Conservation (phyloP, 2,113 vertebrate species). For the Nerophis lumbriciformis region DNA sequence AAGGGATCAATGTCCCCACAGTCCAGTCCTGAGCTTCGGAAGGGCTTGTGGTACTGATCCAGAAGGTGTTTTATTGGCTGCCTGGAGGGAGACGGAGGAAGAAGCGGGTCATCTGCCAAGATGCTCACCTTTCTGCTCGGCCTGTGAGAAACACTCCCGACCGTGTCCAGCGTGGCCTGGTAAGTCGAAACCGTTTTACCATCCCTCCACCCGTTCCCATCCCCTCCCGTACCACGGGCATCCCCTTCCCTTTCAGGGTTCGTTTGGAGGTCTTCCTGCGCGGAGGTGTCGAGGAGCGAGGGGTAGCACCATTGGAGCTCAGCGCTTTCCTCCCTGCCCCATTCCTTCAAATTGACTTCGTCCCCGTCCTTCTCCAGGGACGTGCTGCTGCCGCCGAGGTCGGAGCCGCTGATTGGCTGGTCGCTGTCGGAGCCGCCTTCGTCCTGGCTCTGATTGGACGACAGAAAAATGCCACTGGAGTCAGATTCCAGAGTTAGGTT, state of each 20-base stretch:
- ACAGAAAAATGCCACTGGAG: conserved; percentile 71
- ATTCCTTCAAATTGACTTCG: conserved; percentile 45
- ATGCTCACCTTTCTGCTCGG: conserved; percentile 51
- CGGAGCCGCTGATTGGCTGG: conserved; percentile 61
- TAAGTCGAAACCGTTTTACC: conserved; percentile 28
- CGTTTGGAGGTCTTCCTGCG: conserved; percentile 24
- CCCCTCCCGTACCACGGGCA: background rate
- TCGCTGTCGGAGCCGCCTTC: conserved; percentile 64
- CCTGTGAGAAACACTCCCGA: conserved; percentile 6
- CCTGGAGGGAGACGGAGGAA: conserved; percentile 64
- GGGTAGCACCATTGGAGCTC: conserved; percentile 70
- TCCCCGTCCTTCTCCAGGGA: conserved; percentile 65
- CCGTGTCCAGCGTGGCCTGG: conserved; percentile 2
- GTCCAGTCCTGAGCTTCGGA: conserved; percentile 59
- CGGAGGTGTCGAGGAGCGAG: conserved; percentile 47
- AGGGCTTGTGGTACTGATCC: conserved; percentile 54
- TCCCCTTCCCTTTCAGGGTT: conserved; percentile 6
- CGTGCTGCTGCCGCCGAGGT: conserved; percentile 63
- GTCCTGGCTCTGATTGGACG: conserved; percentile 70
- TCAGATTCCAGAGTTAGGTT: conserved; percentile 68
- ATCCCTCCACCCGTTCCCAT: conserved; percentile 7
- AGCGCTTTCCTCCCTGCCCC: conserved; percentile 60
- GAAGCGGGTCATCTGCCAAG: conserved; percentile 51
- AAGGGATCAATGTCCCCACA: conserved; percentile 71
- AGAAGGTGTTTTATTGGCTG: conserved; percentile 45